These are phyloP conservation scores for Aelia acuminata DNA, from an alignment of 2,888 invertebrate species.

Conservation along the genomic window DNA sequence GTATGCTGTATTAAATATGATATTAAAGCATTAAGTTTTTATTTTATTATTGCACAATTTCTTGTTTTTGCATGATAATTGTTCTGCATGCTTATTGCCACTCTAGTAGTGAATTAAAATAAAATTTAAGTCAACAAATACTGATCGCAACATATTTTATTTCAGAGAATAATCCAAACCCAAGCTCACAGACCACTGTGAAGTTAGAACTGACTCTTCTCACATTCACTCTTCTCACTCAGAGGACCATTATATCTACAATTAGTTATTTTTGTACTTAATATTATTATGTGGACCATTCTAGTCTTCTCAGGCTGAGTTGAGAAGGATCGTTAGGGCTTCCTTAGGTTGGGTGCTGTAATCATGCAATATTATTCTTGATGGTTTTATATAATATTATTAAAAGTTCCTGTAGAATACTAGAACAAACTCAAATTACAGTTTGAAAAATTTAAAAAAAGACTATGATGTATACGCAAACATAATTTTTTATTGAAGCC, in stretches of 20 bases:
- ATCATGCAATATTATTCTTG: neutral
- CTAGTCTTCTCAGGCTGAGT: neutral
- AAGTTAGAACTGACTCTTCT: neutral
- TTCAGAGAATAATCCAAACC: conserved; percentile 39
- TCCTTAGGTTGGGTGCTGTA: neutral
- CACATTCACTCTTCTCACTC: neutral
- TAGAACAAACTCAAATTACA: neutral
- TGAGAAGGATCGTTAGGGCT: neutral
- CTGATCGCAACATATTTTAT: neutral
- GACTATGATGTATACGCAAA: neutral
- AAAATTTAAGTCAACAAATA: neutral
- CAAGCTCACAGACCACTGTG: conserved; percentile 29
- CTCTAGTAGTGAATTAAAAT: neutral
- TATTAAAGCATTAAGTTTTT: too few relatives aligned
- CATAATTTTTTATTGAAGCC: neutral
- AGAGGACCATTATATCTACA: neutral
- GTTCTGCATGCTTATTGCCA: neutral
- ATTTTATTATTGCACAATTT: neutral
- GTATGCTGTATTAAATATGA: too few relatives aligned
- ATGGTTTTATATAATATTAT: neutral
- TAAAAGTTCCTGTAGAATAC: neutral
- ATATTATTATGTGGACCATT: neutral
- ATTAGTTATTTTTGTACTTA: neutral
- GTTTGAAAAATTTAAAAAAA: neutral
- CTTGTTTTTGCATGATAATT: neutral